Conservation (phyloP, 1,140 invertebrate genomes). For the Plodia interpunctella region DNA sequence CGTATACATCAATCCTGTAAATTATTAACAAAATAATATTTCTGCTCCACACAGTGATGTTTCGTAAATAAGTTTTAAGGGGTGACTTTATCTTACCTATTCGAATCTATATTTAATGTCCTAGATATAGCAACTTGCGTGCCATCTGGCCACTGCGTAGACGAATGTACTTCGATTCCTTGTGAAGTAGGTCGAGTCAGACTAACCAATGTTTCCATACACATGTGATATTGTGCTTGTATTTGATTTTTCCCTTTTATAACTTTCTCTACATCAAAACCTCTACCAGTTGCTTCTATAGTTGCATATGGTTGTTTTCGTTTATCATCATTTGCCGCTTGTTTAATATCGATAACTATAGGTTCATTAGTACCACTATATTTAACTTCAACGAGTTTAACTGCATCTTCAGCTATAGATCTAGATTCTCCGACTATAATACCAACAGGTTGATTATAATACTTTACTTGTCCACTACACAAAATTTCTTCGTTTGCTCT, state of each 20-base stretch:
- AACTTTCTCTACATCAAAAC: slow-evolving; percentile 54
- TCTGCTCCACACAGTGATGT: too few species aligned
- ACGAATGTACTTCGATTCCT: slow-evolving; percentile 79
- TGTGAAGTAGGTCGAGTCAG: slow-evolving; percentile 81
- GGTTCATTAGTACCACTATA: slow-evolving; percentile 69
- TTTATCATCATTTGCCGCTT: slow-evolving; percentile 35
- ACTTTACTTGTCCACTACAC: slow-evolving; percentile 72
- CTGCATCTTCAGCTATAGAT: slow-evolving; percentile 79
- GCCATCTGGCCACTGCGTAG: slow-evolving; percentile 80
- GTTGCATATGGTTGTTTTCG: slow-evolving; percentile 27
- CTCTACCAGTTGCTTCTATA: slow-evolving; percentile 26
- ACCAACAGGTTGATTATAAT: slow-evolving; percentile 85
- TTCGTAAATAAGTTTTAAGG: too few species aligned
- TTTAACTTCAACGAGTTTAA: slow-evolving; percentile 80
- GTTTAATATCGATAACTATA: slow-evolving; percentile 38
- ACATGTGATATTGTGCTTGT: slow-evolving; percentile 51
- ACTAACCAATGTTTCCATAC: slow-evolving; percentile 78
- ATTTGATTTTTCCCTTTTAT: slow-evolving; percentile 41
- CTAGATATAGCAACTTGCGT: slow-evolving; percentile 75
- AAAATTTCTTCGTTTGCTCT: slow-evolving; percentile 72
- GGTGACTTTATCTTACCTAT: background rate
- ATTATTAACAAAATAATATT: too few species aligned
- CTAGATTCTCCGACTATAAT: slow-evolving; percentile 82
- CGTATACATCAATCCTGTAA: slow-evolving; percentile 79
- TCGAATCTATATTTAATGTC: slow-evolving; percentile 13